phyloP scores from a whole-genome alignment of 2,113 vertebrate genomes.

The Phalacrocorax brasilianus region DNA sequence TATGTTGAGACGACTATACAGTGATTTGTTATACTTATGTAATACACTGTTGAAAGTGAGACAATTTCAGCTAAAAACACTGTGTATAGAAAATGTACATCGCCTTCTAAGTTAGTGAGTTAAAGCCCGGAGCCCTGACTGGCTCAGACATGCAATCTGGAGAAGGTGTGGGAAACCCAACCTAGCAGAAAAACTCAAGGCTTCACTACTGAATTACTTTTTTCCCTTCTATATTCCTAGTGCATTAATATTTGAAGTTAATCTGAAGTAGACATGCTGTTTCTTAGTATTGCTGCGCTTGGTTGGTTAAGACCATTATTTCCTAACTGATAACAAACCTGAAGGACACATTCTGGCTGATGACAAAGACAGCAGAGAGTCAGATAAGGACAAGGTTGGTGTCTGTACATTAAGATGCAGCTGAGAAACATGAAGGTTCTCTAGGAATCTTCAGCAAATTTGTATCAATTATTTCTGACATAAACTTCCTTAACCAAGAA shows the following conservation, averaged over 20 bases:
- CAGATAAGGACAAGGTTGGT: background rate
- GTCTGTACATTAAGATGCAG: background rate
- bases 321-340: background rate
- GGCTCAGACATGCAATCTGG: background rate
- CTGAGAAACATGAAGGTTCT: background rate
- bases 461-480: background rate
- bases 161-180: background rate
- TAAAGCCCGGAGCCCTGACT: background rate
- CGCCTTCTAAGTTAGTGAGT: background rate
- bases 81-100: background rate
- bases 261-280: background rate
- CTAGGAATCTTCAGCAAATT: background rate
- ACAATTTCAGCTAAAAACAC: background rate
- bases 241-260: background rate
- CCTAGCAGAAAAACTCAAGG: background rate
- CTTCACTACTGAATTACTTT: background rate
- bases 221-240: background rate
- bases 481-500: background rate
- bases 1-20: background rate
- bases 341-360: background rate
- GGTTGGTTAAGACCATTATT: background rate
- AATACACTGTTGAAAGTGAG: background rate
- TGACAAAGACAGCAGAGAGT: background rate
- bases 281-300: background rate
- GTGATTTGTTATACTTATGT: background rate